Evolutionary conservation across 2,797 vertebrate genomes (phyloP).

Genomic region (Melanotaenia boesemani): DNA sequence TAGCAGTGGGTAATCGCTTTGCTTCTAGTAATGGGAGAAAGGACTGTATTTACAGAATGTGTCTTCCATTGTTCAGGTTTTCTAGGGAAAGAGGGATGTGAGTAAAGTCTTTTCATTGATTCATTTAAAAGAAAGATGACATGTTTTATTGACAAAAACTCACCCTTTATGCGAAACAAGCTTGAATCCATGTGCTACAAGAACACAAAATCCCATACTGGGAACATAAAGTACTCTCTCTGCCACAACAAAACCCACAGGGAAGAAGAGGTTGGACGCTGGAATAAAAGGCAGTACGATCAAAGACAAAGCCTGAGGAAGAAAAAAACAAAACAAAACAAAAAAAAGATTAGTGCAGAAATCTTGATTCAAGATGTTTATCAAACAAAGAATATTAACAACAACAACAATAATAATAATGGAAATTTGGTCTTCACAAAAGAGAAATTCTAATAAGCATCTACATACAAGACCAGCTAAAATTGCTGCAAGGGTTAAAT

Average conservation of each 20-base stretch:
- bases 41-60: too few relatives aligned
- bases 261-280: conserved; percentile 98
- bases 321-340: conserved; percentile 24
- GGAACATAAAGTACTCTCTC: conserved; percentile 97
- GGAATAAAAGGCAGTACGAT: conserved; percentile 96
- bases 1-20: too few relatives aligned
- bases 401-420: too few relatives aligned
- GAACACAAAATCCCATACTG: conserved; percentile 98
- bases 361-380: neutral
- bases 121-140: too few relatives aligned
- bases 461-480: neutral
- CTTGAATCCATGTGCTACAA: conserved; percentile 95
- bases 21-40: too few relatives aligned
- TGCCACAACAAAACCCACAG: conserved; percentile 97
- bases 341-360: neutral
- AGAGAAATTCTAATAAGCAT: neutral
- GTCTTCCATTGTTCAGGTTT: too few relatives aligned
- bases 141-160: conserved; percentile 35
- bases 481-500: too few relatives aligned
- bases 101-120: too few relatives aligned
- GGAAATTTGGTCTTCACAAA: too few relatives aligned
- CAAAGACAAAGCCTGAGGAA: conserved; percentile 91
- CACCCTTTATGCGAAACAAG: conserved; percentile 90
- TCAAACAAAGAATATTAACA: neutral
- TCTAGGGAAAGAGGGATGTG: too few relatives aligned